phyloP scores from a whole-genome alignment of 2,797 vertebrate species.

The Pipistrellus pipistrellus region DNA sequence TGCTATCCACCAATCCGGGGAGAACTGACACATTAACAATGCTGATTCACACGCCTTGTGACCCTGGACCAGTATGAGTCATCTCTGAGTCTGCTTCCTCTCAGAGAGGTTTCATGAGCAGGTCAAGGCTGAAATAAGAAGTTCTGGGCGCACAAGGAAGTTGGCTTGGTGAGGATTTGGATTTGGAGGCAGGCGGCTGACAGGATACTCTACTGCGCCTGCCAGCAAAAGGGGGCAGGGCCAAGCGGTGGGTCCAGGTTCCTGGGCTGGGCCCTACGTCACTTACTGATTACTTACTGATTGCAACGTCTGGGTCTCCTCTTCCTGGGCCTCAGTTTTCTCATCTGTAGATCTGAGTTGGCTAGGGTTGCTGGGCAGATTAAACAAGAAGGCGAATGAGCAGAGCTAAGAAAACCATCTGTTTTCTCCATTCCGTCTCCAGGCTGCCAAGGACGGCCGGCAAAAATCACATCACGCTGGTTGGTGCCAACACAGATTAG shows the following conservation, averaged over 20 bases:
- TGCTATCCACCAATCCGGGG: neutral
- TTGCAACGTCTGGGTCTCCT: neutral
- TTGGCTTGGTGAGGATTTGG: neutral
- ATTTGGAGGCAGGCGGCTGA: no score
- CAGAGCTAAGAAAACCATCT: neutral
- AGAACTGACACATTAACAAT: neutral
- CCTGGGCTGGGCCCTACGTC: neutral
- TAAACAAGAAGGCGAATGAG: neutral
- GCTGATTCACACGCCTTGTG: neutral
- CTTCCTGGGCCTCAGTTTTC: constrained; percentile 21
- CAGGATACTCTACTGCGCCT: neutral
- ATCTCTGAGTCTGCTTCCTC: neutral
- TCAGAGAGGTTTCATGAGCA: neutral
- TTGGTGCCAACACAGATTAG: neutral
- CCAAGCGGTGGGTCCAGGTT: no score
- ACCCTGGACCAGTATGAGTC: neutral
- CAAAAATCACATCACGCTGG: constrained; percentile 15
- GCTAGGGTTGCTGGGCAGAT: neutral
- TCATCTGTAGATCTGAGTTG: neutral
- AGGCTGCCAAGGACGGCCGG: neutral
- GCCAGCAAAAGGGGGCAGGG: neutral
- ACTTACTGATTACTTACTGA: no score
- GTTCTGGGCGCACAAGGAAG: neutral
- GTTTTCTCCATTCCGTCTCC: neutral
- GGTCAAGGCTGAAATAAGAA: neutral